These are phyloP conservation scores for Antitype chi DNA, from an alignment of 2,888 invertebrate species.

Conservation along the genomic window DNA sequence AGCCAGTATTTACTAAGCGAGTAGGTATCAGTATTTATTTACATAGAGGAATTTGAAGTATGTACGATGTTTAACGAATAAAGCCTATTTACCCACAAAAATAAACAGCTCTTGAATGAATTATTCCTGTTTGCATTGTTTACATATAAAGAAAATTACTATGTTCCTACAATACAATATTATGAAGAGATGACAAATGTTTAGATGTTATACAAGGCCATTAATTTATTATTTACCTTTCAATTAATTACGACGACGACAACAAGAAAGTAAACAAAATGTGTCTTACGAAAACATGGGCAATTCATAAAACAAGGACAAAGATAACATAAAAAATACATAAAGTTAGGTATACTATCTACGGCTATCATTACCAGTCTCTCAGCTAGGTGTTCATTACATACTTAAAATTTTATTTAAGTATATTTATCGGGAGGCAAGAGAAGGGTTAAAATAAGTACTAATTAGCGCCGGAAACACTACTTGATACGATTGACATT, in stretches of 20 bases:
- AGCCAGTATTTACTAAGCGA: neutral
- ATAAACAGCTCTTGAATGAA: neutral
- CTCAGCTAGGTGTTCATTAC: neutral
- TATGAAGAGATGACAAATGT: neutral
- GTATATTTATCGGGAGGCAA: neutral
- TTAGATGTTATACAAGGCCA: neutral
- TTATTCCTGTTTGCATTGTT: constrained; percentile 4
- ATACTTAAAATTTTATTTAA: neutral
- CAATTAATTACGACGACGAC: neutral
- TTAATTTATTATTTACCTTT: neutral
- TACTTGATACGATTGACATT: constrained; percentile 20
- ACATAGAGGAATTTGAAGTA: neutral
- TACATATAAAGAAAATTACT: neutral
- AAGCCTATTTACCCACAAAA: neutral
- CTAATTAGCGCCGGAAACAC: constrained; percentile 26
- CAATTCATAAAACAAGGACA: neutral
- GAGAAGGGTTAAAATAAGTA: constrained; percentile 26
- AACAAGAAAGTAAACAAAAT: neutral
- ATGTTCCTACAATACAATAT: neutral
- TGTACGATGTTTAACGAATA: too few species aligned
- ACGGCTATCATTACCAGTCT: neutral
- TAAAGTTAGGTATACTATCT: neutral
- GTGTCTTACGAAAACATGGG: neutral
- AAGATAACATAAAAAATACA: neutral
- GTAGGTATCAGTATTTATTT: neutral